A percentile compares a stretch with the other conserved stretches of the same genome.
Evolutionary conservation across 1,140 invertebrate species (phyloP).

Genomic region (Ditylenchus dipsaci): DNA sequence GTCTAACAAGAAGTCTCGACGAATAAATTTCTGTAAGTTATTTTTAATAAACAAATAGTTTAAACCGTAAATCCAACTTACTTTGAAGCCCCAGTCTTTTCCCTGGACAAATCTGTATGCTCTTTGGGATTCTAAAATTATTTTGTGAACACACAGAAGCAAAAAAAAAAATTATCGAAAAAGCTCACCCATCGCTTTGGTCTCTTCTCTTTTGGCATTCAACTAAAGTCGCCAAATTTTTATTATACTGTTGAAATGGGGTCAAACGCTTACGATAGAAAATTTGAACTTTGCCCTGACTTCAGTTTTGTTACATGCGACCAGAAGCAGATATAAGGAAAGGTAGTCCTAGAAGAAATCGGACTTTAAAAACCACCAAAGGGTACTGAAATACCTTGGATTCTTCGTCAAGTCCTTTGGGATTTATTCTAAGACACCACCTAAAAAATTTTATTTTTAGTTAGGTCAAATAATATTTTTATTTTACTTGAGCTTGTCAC

Average conservation of each 20-base stretch:
- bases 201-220: constrained; percentile 88
- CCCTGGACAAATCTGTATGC: constrained; percentile 98
- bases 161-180: constrained; percentile 23
- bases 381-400: constrained; percentile 5
- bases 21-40: constrained; percentile 75
- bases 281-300: constrained; percentile 99
- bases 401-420: constrained; percentile 91
- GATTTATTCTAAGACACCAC: constrained; percentile 85
- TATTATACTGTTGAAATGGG: too few species aligned
- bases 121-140: constrained; percentile 72
- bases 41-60: too few species aligned
- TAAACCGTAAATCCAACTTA: too few species aligned
- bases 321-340: constrained; percentile 92
- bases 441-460: constrained; percentile 57
- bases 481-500: constrained; percentile 79
- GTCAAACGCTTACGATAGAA: constrained; percentile 71
- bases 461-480: too few species aligned
- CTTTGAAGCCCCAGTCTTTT: constrained; percentile 99
- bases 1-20: constrained; percentile 92
- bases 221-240: background rate
- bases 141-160: background rate
- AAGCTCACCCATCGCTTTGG: constrained; percentile 89
- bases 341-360: constrained; percentile 76
- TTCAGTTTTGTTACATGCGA: constrained; percentile 98
- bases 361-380: background rate